A percentile compares a stretch with the other conserved stretches of the same genome.
These are phyloP conservation scores for Mesembrinibis cayennensis DNA, from an alignment of 2,113 vertebrate species.

Conservation along the genomic window DNA sequence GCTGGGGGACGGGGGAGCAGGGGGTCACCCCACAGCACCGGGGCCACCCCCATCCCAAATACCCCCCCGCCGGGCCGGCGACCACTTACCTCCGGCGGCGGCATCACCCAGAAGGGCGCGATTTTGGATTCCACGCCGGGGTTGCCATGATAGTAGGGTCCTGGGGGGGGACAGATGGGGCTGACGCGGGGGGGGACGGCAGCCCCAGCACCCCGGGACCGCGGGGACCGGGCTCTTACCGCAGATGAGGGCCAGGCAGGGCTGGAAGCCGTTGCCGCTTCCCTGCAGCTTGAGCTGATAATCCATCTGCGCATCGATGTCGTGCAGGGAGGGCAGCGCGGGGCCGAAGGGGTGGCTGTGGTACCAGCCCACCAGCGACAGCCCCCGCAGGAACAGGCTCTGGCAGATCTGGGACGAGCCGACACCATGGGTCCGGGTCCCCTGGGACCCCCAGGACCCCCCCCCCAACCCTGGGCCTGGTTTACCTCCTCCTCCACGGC, in stretches of 20 bases:
- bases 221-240: constrained; percentile 60
- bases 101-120: constrained; percentile 94
- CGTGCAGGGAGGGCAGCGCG: constrained; percentile 89
- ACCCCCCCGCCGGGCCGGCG: rapidly evolving
- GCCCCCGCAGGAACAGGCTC: constrained; percentile 90
- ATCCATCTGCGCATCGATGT: constrained; percentile 96
- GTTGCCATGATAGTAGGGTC: constrained; percentile 91
- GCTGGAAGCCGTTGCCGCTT: constrained; percentile 92
- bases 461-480: background rate
- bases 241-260: constrained; percentile 93
- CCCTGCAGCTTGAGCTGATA: constrained; percentile 95
- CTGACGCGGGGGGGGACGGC: background rate
- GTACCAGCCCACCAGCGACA: constrained; percentile 96
- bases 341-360: constrained; percentile 93
- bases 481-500: constrained; percentile 89
- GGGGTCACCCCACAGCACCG: background rate
- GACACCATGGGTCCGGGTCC: rapidly evolving
- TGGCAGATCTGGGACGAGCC: constrained; percentile 84
- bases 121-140: constrained; percentile 90
- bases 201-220: rapidly evolving
- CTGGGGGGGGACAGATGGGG: constrained; percentile 49
- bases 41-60: background rate
- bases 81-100: constrained; percentile 85
- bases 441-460: rapidly evolving
- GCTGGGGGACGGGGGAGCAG: constrained; percentile 65